These are phyloP conservation scores for Metellina segmentata DNA, from an alignment of 2,888 invertebrate species.

Conservation along the genomic window DNA sequence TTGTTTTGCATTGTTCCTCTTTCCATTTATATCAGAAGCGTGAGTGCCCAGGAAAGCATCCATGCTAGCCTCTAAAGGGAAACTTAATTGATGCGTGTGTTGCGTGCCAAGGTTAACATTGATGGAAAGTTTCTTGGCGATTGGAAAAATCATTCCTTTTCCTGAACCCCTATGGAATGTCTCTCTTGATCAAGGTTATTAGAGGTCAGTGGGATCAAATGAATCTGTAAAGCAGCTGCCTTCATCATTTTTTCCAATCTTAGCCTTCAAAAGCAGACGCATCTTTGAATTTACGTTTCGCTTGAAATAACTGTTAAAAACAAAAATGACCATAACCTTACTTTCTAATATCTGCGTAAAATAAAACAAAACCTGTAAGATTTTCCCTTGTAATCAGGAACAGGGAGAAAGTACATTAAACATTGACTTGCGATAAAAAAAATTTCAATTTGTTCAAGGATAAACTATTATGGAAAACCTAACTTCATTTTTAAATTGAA, in stretches of 20 bases:
- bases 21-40: too few species aligned
- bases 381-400: too few species aligned
- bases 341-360: too few species aligned
- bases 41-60: background rate
- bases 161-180: background rate
- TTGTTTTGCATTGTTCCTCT: too few species aligned
- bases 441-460: too few species aligned
- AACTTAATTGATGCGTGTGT: constrained; percentile 18
- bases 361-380: too few species aligned
- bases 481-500: too few species aligned
- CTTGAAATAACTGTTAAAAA: background rate
- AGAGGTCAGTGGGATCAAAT: constrained; percentile 42
- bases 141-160: constrained; percentile 41
- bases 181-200: constrained; percentile 47
- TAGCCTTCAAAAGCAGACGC: background rate
- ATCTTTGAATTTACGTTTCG: background rate
- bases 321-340: background rate
- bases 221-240: constrained; percentile 18
- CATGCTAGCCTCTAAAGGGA: background rate
- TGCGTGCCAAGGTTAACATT: constrained; percentile 51
- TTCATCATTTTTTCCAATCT: background rate
- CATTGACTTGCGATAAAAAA: too few species aligned
- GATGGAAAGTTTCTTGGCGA: constrained; percentile 34
- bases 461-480: too few species aligned
- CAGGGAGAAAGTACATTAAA: too few species aligned